Evolutionary conservation across 2,888 invertebrate genomes (phyloP).

Genomic region (Campopleginae sp.): DNA sequence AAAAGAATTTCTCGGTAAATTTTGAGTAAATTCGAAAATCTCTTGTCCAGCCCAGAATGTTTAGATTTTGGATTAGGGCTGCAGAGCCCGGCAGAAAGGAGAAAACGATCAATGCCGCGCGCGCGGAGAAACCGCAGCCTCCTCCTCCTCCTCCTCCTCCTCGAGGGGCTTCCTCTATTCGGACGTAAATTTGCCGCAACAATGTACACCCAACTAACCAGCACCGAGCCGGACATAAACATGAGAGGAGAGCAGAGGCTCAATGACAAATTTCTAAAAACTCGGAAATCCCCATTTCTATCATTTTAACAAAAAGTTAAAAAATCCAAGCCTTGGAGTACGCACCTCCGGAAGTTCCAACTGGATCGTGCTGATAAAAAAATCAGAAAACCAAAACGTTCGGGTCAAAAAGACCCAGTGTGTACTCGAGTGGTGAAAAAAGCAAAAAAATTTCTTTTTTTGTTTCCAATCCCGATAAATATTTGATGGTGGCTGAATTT

Average conservation of each 20-base stretch:
- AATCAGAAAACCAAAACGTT: too few relatives aligned
- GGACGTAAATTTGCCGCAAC: neutral
- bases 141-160: too few relatives aligned
- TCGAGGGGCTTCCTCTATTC: neutral
- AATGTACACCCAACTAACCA: neutral
- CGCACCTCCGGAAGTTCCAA: too few relatives aligned
- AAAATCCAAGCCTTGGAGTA: too few relatives aligned
- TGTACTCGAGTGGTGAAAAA: too few relatives aligned
- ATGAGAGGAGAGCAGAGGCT: neutral
- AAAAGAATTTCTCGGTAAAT: too few relatives aligned
- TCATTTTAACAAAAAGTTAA: neutral
- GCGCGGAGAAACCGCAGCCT: conserved; percentile 1
- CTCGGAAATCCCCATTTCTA: neutral
- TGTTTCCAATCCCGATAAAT: too few relatives aligned
- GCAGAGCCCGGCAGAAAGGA: neutral
- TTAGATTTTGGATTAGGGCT: neutral
- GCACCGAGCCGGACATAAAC: neutral
- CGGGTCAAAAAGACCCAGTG: too few relatives aligned
- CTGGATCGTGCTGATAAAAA: too few relatives aligned
- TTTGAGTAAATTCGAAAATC: neutral
- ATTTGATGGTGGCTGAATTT: too few relatives aligned
- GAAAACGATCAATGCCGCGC: conserved; percentile 10
- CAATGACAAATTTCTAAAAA: neutral
- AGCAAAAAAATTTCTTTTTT: too few relatives aligned
- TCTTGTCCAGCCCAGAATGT: neutral